Percentiles rank a stretch among this genome's conserved stretches.
These are phyloP conservation scores for Tricholaema leucomelas DNA, from an alignment of 2,113 vertebrate genomes.

Conservation along the genomic window DNA sequence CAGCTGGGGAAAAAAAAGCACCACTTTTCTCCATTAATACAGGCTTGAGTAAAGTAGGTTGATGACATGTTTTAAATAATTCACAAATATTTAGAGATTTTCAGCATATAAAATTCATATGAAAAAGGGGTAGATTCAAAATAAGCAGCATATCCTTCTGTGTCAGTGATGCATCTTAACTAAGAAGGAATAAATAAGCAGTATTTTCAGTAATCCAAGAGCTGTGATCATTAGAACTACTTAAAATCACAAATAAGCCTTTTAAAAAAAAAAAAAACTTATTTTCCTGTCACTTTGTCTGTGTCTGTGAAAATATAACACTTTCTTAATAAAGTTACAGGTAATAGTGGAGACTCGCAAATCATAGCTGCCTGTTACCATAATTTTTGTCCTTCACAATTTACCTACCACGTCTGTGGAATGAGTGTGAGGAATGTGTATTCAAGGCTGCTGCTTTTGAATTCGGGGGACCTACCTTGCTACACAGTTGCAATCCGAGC, in stretches of 20 bases:
- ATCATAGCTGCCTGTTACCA: not conserved
- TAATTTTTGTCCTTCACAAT: not conserved
- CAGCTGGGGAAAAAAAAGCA: not conserved
- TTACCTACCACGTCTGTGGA: not conserved
- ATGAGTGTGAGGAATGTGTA: not conserved
- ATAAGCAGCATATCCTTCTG: not conserved
- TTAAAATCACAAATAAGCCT: not conserved
- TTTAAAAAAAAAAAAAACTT: not conserved
- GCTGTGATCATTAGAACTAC: not conserved
- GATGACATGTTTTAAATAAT: slow-evolving; percentile 9
- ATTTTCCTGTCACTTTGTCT: not conserved
- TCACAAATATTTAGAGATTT: slow-evolving; percentile 30
- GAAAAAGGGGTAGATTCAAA: not conserved
- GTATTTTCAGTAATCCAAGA: not conserved
- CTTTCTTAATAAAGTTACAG: not conserved
- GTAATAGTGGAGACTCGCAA: not conserved
- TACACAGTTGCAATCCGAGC: not conserved
- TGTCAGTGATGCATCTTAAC: not conserved
- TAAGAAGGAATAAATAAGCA: not conserved
- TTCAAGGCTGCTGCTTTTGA: not conserved
- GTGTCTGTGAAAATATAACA: not conserved
- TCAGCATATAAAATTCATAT: not conserved
- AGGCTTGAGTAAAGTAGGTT: not conserved
- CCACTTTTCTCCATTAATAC: not conserved
- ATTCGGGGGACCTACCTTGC: not conserved